Base-by-base conservation (phyloP, 2,888 invertebrate species). In the Polyommatus icarus region DNA sequence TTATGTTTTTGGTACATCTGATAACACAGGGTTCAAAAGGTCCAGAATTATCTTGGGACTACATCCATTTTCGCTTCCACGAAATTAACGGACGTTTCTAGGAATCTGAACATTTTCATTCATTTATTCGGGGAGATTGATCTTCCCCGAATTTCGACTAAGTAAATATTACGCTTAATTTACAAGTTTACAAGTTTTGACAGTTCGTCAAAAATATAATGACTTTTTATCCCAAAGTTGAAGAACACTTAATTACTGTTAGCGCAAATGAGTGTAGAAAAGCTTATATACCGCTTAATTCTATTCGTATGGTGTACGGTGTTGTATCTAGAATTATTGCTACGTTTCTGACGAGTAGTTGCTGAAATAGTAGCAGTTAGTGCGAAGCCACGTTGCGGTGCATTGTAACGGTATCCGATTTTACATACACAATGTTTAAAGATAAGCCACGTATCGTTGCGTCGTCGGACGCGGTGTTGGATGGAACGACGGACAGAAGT, bases 151-250 rank as follows among this genome's bases (percentile, higher is more conserved):
- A 67, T 67, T 67, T 15, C 15, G 67, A 29, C 1, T 29, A 67
- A 67, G 32, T 67, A 67, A 67, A 67, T 67, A 67, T 54, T 59
- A 59, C 59, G 59, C 20, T 24, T 24, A 29, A 29, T 67, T 67
- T 24, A 24, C 61, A 67, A 67, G 61, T 67, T 29, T 29, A 10
- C 61, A 12, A 67, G 5, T 29, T 24, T 67, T 67, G 24, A 2
- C 15, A 24, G 10, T 67, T 29, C 15, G 24, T 12, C 67, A 67
- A 67, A 67, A 67, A 67, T 15, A 54, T 18, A 18, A 54, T 18
- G 1, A 18, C 4, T 18, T 1, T 18, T 54, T 18, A 54, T 1
- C 1, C 10, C 8, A 12, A 54, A 54, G 5, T 54, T 54, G 18
- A 54, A 54, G 54, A 54, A 15, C 54, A 54, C 15, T 18, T 20